These are phyloP conservation scores for Protobothrops flavoviridis DNA, from an alignment of 2,113 vertebrate genomes.

Conservation along the genomic window DNA sequence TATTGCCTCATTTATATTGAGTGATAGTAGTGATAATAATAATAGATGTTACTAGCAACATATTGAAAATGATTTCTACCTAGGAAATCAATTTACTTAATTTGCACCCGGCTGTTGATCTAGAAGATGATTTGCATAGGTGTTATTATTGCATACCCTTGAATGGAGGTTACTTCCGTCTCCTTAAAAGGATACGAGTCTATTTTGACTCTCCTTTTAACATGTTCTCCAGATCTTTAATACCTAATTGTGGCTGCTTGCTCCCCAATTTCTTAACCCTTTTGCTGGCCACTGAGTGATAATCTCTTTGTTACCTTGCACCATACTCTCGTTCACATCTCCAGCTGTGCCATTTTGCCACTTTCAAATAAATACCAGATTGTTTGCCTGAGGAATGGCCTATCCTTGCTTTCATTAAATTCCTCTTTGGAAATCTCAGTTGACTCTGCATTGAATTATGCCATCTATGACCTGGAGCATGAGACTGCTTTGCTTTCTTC, in stretches of 20 bases:
- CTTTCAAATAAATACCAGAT: neutral
- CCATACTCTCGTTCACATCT: neutral
- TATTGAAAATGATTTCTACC: neutral
- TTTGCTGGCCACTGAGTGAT: neutral
- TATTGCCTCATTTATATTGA: neutral
- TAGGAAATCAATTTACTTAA: neutral
- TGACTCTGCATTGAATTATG: neutral
- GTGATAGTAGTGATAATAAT: neutral
- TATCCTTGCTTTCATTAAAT: neutral
- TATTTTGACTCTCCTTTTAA: neutral
- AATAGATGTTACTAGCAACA: neutral
- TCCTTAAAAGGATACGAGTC: neutral
- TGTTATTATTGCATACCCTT: neutral
- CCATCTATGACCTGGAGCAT: neutral
- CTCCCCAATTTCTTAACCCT: neutral
- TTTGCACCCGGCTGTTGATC: neutral
- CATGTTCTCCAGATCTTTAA: neutral
- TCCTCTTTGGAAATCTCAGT: neutral
- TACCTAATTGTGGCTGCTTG: neutral
- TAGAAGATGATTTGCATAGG: neutral
- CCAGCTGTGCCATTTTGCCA: neutral
- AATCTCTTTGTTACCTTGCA: neutral
- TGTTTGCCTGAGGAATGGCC: neutral
- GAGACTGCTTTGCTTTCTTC: neutral
- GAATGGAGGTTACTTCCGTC: neutral